Evolutionary conservation across 2,888 invertebrate genomes (phyloP).

Genomic region (Mythimna albipuncta): DNA sequence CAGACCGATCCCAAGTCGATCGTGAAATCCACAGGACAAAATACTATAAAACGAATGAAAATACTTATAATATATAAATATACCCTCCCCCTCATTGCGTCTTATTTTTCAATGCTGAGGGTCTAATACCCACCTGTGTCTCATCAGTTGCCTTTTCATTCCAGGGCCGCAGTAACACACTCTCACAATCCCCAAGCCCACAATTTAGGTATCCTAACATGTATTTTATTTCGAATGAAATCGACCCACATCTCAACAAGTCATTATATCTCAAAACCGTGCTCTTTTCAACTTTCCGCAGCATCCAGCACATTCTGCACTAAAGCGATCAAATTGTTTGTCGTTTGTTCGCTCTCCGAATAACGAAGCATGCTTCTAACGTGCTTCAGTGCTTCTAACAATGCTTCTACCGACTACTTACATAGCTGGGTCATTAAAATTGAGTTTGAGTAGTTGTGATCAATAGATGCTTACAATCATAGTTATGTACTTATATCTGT

Average conservation of each 20-base stretch:
- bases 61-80: too few species aligned
- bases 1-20: too few species aligned
- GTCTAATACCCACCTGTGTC: too few species aligned
- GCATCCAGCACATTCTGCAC: conserved; percentile 24
- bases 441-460: conserved; percentile 11
- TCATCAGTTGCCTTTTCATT: too few species aligned
- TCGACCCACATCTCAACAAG: conserved; percentile 1
- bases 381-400: conserved; percentile 50
- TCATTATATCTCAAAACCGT: conserved; percentile 27
- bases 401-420: conserved; percentile 34
- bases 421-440: conserved; percentile 36
- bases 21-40: too few species aligned
- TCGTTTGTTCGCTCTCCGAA: conserved; percentile 52
- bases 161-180: too few species aligned
- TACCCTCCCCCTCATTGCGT: too few species aligned
- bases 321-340: conserved; percentile 55
- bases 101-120: too few species aligned
- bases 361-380: conserved; percentile 58
- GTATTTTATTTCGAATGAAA: background rate
- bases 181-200: too few species aligned
- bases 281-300: conserved; percentile 30
- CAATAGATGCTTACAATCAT: background rate
- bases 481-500: too few species aligned
- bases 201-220: too few species aligned
- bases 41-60: too few species aligned